Base-by-base conservation (phyloP, 1,140 invertebrate genomes). In the Drosophila saltans region DNA sequence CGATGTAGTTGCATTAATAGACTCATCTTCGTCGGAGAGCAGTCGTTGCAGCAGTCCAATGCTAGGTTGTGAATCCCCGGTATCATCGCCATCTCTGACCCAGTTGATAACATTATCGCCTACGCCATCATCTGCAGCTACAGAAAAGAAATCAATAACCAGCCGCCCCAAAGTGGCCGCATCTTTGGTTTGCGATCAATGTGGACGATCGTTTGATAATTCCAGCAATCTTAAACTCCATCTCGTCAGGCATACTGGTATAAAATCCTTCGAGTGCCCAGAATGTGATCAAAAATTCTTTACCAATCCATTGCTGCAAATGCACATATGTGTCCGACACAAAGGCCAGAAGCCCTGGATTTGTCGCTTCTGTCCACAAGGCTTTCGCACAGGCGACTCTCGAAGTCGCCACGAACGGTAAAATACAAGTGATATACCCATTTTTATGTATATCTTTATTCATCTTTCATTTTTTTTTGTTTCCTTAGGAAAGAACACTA, bases 351-450 rank as follows among this genome's bases (percentile, higher is more conserved):
- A 9, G 33, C 79, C 79, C 3, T 81, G 62, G 16, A 52, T 39
- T 7, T 81, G 79, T 16, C 55, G 41, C 8, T 76, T 72, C 10
- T 81, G 79, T 26, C 39, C 41, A 1, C 3, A 16, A 10, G 41
- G 33, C 11, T 81, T 81, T 21, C 72, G 28, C 1, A 80, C 79
- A 0, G 66, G 72, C 16, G 28, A 40, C 1, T 26, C 67, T 4
- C 73, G 78, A 0, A 59, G n/a, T 24, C 43, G 66, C 3, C 79
- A 81, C 48, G 72, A 81, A 55, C 36, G 40, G 79, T 81, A 43
- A 55, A 21, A 2, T 0, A 7, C 9, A 16, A 10, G 2, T n/a
- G 6, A 57, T 33, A 16, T 6, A 2, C 1, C n/a, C 7, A 3
- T 43, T 48, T 1, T 24, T 11, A 26, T 8, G 33, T 1, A 30